phyloP scores from a whole-genome alignment of 2,888 invertebrate genomes.

The Blastobasis lacticolella region DNA sequence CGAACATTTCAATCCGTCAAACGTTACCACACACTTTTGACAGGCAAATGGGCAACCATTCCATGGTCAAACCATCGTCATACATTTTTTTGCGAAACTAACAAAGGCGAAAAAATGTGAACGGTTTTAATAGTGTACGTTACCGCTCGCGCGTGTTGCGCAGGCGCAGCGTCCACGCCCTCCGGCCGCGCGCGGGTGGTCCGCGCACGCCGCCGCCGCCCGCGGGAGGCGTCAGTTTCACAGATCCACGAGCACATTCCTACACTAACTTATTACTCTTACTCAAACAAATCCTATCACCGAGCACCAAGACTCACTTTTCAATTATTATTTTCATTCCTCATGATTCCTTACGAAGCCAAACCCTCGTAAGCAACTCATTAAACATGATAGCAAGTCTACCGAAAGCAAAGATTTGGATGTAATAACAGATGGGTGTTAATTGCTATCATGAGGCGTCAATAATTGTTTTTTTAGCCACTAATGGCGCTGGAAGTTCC shows the following conservation, averaged over 20 bases:
- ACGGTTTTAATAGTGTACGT: slow-evolving; percentile 10
- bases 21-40: too few species aligned
- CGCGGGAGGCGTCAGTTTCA: slow-evolving; percentile 59
- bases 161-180: slow-evolving; percentile 42
- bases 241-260: slow-evolving; percentile 49
- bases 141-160: slow-evolving; percentile 36
- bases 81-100: too few species aligned
- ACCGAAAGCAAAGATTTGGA: slow-evolving; percentile 60
- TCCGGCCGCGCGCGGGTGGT: slow-evolving; percentile 64
- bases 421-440: slow-evolving; percentile 69
- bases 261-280: slow-evolving; percentile 17
- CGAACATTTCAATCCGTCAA: background rate
- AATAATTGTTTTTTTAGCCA: slow-evolving; percentile 67
- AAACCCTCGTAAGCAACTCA: slow-evolving; percentile 32
- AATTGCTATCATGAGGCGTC: slow-evolving; percentile 70
- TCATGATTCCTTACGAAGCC: background rate
- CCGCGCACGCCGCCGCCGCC: slow-evolving; percentile 40
- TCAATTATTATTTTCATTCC: too few species aligned
- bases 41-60: too few species aligned
- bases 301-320: too few species aligned
- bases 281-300: slow-evolving; percentile 29
- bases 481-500: slow-evolving; percentile 66
- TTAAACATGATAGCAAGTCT: slow-evolving; percentile 50
- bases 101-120: too few species aligned
- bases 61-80: too few species aligned